Evolutionary conservation across 1,140 invertebrate species (phyloP), one percentile per base, ranked within the genome.

Genomic region (Drosophila asahinai): DNA sequence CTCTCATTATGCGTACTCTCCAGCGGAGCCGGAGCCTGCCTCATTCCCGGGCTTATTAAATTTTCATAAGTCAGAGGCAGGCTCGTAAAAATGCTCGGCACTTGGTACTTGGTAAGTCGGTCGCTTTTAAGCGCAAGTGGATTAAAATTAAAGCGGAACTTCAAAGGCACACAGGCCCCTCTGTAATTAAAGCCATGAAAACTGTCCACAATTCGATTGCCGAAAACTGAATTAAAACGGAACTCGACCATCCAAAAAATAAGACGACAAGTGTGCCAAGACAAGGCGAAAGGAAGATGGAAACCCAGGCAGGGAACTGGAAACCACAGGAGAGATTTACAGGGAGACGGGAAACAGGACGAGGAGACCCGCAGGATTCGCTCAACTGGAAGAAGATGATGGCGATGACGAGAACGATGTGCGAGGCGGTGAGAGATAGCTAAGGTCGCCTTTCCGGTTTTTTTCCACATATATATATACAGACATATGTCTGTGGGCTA

Each of bases 301-400:
- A 61, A 73, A 36, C 17, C 51, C 51, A 54, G 45, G 58, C 48
- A 66, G 57, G 61, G 48, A 57, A 63, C 52, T 67, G 75, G 54
- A 77, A 82, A 80, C 76, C 80, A 67, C 72, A 86, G 47, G 57
- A 75, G 60, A 61, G 45, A 54, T 65, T 54, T 57, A 70, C 68
- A 65, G 62, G 40, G 51, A 59, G 42, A 14, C 6, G 5, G 8
- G n/a, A 11, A 7, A 14, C 2, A 40, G 17, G 38, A 7, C 17
- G 25, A 58, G 42, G 49, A 78, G 36, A 75, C 70, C 84, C 77
- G 75, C 81, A 84, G 78, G 75, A 71, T 11, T 59, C 76, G 76
- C 86, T 90, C 86, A 90, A 82, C 71, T 90, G 86, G 71, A 90
- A 90, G 86, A 81, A 66, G 66, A 80, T 74, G 80, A 81, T 82